phyloP scores from a whole-genome alignment of 1,140 invertebrate genomes.

The Trichonephila inaurata region DNA sequence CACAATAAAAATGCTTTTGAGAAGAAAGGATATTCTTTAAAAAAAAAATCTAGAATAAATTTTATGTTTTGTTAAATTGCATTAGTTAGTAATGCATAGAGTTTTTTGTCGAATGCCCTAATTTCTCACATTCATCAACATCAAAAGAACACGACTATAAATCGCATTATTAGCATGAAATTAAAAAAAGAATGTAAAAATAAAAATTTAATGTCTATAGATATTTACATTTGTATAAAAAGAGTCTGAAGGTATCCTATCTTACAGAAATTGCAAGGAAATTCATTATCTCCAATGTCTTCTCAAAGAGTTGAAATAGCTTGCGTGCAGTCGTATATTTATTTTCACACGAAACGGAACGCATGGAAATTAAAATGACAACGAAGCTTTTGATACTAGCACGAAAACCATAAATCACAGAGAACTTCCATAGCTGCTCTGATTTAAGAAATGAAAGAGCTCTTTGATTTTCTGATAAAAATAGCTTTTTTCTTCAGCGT shows the following conservation, averaged over 20 bases:
- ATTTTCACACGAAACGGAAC: constrained; percentile 27
- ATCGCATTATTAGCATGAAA: not conserved
- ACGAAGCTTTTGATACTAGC: constrained; percentile 24
- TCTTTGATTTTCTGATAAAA: not conserved
- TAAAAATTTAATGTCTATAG: not conserved
- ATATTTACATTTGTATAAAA: not conserved
- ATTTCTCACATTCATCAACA: not conserved
- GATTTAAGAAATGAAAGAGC: not conserved
- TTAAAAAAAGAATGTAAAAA: not conserved
- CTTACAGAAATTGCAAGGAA: not conserved
- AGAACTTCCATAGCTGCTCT: not conserved
- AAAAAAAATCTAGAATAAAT: too few relatives aligned
- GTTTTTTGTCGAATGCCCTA: too few relatives aligned
- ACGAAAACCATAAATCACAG: constrained; percentile 48
- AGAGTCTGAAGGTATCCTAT: not conserved
- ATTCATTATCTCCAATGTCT: not conserved
- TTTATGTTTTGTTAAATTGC: too few relatives aligned
- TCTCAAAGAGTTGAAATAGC: not conserved
- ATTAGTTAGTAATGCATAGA: too few relatives aligned
- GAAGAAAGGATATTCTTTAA: too few relatives aligned
- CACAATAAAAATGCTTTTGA: too few relatives aligned
- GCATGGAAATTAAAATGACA: constrained; percentile 64
- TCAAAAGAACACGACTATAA: not conserved
- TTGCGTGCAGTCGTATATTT: constrained; percentile 41
- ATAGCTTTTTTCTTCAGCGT: not conserved